Base-by-base conservation (phyloP, 2,888 invertebrate genomes). In the Cabera pusaria region DNA sequence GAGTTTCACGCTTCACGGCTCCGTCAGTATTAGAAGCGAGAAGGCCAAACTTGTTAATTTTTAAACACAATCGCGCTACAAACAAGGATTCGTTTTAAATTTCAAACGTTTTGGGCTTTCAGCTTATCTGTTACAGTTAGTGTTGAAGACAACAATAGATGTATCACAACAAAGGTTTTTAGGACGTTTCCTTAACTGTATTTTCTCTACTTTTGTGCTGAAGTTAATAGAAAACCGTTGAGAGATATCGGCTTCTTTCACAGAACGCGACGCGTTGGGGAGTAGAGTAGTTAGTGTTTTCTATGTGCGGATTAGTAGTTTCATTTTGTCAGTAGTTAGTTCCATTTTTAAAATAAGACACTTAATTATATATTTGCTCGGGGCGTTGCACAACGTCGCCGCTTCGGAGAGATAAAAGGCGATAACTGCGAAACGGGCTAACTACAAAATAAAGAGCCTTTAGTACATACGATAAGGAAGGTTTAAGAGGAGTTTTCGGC, bases 401-500 rank as follows among this genome's bases (percentile, higher is more conserved):
- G 37, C 12, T 17, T 6, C 19, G 21, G 5, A 32, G 26, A 78
- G 77, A 82, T 79, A 78, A 79, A 76, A 79, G 72, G 70, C 76
- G 82, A 80, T 80, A 84, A 84, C 74, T 70, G 70, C 59, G 64
- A 63, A 69, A 66, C 64, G 68, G 66, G 68, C 78, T 82, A 86
- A 86, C 84, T 84, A 86, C 83, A 76, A 86, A 85, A 86, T 87
- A 87, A 85, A 84, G 87, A 84, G 83, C 75, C 66, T 75, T 81
- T 77, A 85, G 81, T 83, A 75, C 71, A 72, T 76, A 74, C 81
- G 87, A 87, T 87, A 87, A 87, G 86, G 72, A 76, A 84, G 86
- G 74, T 86, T 87, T 82, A 80, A 81, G 83, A 78, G 80, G 79
- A 84, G 83, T 86, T 85, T 78, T 77, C 69, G 69, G 72, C 79